Base-by-base conservation (phyloP, 2,113 vertebrate genomes). In the Cephalophus harveyi region DNA sequence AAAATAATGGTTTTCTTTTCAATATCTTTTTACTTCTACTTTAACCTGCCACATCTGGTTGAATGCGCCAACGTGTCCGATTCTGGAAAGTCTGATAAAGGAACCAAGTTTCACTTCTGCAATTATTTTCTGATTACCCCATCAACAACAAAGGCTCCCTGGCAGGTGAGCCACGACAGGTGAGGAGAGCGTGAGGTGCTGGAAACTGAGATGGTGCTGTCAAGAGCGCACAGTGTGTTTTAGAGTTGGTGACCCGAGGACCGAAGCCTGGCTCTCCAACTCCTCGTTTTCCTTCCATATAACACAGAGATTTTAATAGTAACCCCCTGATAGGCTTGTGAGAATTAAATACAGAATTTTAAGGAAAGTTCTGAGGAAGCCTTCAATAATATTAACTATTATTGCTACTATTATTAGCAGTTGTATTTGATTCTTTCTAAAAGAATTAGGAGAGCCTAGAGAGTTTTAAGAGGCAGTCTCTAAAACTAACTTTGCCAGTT, bases 311-410 rank as follows among this genome's bases (percentile, higher is more conserved):
- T 78, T 91, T 83, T 71, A 87, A 71, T 67, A 67, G 50, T 74
- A 82, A 59, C 48, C 62, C 48, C 54, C 19, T 55, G 19, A n/a
- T n/a, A 74, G 87, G 2, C 19, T 84, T 54, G 40, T 64, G 62
- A 74, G 84, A 87, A 84, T 79, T 89, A 52, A 94, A 54, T 55
- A 23, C 83, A 46, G 15, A 46, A 88, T 92, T 95, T 74, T 83
- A 50, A 88, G 95, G 11, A 50, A 57, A 95, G n/a, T 55, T 91
- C 78, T 40, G 19, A 94, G n/a, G 71, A 46, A 43, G 10, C 36
- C 59, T 55, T 85, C 27, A 7, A 8, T 86, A 78, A 71, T 96
- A 25, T 43, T 67, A 62, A 71, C 54, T 55, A 25, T n/a, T 40
- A 59, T 43, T 76, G 23, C 52, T 46, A 3, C 15, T 33, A 36